Percentiles rank a stretch among this genome's conserved stretches.
phyloP scores from a whole-genome alignment of 2,888 invertebrate species.

The Argyra leucocephala region DNA sequence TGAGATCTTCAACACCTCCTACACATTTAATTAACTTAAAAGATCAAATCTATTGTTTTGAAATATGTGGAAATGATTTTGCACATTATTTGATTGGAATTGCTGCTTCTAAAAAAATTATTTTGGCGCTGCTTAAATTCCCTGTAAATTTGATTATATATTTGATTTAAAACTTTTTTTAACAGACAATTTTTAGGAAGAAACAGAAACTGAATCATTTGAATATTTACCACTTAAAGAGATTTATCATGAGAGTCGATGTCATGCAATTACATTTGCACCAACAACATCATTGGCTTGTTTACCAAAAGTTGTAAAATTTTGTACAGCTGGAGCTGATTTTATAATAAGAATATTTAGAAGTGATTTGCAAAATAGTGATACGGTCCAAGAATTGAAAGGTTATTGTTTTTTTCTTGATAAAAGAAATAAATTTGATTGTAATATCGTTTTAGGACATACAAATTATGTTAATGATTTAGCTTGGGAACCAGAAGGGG shows the following conservation, averaged over 20 bases:
- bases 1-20: conserved; percentile 35
- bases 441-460: conserved; percentile 48
- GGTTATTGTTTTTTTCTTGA: conserved; percentile 41
- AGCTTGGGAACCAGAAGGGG: conserved; percentile 59
- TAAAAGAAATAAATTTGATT: no score
- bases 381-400: conserved; percentile 40
- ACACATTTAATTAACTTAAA: conserved; percentile 45
- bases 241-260: conserved; percentile 48
- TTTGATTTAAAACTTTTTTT: conserved; percentile 19
- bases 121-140: conserved; percentile 49
- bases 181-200: conserved; percentile 39
- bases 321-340: conserved; percentile 48
- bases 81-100: conserved; percentile 55
- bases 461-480: conserved; percentile 60
- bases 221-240: conserved; percentile 49
- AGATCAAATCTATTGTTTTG: conserved; percentile 49
- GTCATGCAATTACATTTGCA: conserved; percentile 51
- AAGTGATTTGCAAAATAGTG: conserved; percentile 47
- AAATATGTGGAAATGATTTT: conserved; percentile 56
- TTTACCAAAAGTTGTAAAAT: conserved; percentile 47
- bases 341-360: conserved; percentile 49
- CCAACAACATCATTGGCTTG: conserved; percentile 53
- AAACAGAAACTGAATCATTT: conserved; percentile 47
- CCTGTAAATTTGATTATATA: conserved; percentile 40
- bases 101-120: conserved; percentile 49